Percentiles rank a stretch among this genome's conserved stretches.
phyloP scores from a whole-genome alignment of 2,797 vertebrate species.

The Cyprinella venusta region DNA sequence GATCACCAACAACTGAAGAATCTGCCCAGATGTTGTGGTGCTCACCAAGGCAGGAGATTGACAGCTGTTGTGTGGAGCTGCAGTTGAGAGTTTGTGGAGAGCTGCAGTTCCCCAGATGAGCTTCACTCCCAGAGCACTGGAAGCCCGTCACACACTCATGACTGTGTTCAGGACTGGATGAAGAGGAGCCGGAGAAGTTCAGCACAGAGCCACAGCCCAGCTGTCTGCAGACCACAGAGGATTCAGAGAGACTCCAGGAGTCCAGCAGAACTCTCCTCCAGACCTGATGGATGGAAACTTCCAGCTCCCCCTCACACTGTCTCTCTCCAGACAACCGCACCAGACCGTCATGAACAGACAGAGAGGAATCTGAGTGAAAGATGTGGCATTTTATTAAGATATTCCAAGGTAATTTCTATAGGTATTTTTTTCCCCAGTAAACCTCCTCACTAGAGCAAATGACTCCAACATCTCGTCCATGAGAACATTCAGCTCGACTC shows the following conservation, averaged over 20 bases:
- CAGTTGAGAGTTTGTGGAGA: neutral
- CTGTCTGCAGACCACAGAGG: constrained; percentile 10
- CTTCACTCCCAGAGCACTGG: constrained; percentile 11
- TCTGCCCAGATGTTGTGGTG: neutral
- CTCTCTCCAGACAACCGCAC: neutral
- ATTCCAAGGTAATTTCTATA: no score
- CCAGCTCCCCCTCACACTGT: constrained; percentile 36
- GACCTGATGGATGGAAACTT: constrained; percentile 19
- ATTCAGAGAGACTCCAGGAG: constrained; percentile 54
- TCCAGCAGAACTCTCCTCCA: constrained; percentile 44
- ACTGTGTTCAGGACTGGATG: constrained; percentile 12
- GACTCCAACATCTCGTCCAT: constrained; percentile 63
- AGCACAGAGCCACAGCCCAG: constrained; percentile 16
- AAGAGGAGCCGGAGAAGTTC: neutral
- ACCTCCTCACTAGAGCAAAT: constrained; percentile 67
- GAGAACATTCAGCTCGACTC: constrained; percentile 41
- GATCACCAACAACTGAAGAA: neutral
- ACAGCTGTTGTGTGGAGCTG: neutral
- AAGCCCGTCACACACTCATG: constrained; percentile 1
- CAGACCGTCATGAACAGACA: neutral
- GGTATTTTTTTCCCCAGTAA: neutral
- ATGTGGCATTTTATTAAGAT: neutral
- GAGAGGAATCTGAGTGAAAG: neutral
- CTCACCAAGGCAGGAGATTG: constrained; percentile 27
- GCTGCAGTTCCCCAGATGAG: constrained; percentile 7